Evolutionary conservation across 2,797 vertebrate genomes (phyloP).

Genomic region (Eospalax fontanierii): DNA sequence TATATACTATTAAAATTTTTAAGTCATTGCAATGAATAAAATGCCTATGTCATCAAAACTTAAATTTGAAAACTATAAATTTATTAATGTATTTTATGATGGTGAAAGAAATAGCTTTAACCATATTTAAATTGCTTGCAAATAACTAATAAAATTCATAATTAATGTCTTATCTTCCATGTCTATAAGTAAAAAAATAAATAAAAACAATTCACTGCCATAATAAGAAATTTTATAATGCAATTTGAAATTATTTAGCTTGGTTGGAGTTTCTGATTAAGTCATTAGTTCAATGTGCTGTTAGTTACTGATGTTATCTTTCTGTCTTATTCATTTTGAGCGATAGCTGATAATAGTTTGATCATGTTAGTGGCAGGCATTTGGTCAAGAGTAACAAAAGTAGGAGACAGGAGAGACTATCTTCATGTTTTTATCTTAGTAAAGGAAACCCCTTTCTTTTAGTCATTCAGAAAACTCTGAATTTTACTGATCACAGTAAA

Average conservation of each 20-base stretch:
- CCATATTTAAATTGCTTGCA: not conserved
- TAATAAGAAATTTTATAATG: not conserved
- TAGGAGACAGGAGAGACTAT: not conserved
- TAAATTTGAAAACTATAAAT: not conserved
- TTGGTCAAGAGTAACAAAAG: not conserved
- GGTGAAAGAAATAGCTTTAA: not conserved
- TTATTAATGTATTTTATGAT: not conserved
- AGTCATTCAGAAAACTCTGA: not conserved
- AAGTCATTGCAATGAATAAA: too few species aligned
- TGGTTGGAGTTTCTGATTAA: not conserved
- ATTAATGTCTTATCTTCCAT: not conserved
- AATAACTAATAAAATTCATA: not conserved
- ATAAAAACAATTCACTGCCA: not conserved
- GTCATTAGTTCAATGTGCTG: not conserved
- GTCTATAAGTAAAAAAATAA: not conserved
- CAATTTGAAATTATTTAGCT: not conserved
- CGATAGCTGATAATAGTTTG: not conserved
- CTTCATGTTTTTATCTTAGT: not conserved
- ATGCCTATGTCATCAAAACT: not conserved
- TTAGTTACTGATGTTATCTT: not conserved
- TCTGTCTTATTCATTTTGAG: not conserved
- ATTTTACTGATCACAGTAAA: not conserved
- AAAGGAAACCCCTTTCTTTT: not conserved
- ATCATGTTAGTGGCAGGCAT: not conserved
- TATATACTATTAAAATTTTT: not conserved